Evolutionary conservation across 2,888 invertebrate genomes (phyloP), one percentile per base, ranked within the genome.

Genomic region (Agriopis aurantiaria): DNA sequence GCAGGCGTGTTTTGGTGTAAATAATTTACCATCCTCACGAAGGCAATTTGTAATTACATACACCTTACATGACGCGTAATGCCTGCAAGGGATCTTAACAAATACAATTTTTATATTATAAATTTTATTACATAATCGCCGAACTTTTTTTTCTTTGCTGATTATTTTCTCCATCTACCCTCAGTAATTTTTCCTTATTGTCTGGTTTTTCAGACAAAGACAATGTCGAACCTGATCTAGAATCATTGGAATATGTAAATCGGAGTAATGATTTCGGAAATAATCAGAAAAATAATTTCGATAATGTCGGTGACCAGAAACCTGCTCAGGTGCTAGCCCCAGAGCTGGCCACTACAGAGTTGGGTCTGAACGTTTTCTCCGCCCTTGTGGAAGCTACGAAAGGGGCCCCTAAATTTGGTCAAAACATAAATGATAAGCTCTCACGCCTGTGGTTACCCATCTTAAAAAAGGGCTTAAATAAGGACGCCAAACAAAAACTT

Each of bases 391-490:
- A 49, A 14, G n/a, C 14, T 5, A 49, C 49, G 1, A 14, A 49
- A 49, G 49, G n/a, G 14, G 14, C 49, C 49, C 49, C 49, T 14
- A 49, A 49, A 49, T 49, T 49, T 8, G n/a, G 14, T 14, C 14
- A n/a, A 49, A 49, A n/a, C n/a, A 49, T 49, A n/a, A n/a, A 49
- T 10, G 49, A 49, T 5, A 49, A 49, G 49, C 49, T 49, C 6
- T 14, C 49, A 8, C 49, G 14, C 49, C 8, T 49, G 6, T 49
- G 49, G 49, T 6, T 49, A 49, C n/a, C 14, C 6, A 49, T 49
- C 3, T 49, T 49, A 49, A 49, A 49, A 49, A 49, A 49, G 49
- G 49, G 49, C 8, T 49, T 49, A 59, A 49, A 49, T 49, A 49
- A 49, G 49, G 12, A 43, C 23, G 11, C 12, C 14, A 9, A 33